phyloP scores from a whole-genome alignment of 2,888 invertebrate species.

The Bimastos eiseni region DNA sequence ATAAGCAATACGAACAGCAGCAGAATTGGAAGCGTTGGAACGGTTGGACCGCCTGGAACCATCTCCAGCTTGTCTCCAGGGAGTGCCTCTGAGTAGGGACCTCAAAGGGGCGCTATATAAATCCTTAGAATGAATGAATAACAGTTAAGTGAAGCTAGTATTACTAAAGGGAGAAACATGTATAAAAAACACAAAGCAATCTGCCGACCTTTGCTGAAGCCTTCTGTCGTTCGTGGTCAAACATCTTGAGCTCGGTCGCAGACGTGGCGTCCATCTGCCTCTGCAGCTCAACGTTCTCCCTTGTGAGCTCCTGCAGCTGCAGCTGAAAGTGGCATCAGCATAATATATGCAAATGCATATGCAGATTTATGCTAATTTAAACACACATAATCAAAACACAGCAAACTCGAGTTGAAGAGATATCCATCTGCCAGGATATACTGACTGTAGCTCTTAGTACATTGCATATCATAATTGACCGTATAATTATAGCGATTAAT shows the following conservation, averaged over 20 bases:
- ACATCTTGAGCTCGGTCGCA: background rate
- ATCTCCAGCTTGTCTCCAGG: too few relatives aligned
- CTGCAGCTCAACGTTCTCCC: slow-evolving; percentile 28
- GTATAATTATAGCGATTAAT: too few relatives aligned
- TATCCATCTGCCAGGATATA: too few relatives aligned
- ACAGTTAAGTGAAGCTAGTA: too few relatives aligned
- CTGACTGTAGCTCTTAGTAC: background rate
- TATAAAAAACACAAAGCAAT: background rate
- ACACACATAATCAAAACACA: background rate
- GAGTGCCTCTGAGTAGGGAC: too few relatives aligned
- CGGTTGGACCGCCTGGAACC: too few relatives aligned
- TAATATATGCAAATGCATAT: background rate
- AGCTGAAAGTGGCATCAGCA: background rate
- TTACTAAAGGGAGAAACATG: too few relatives aligned
- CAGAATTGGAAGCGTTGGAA: too few relatives aligned
- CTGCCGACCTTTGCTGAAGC: slow-evolving; percentile 1
- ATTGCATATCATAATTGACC: background rate
- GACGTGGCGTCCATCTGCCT: slow-evolving; percentile 16
- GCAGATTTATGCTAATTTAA: background rate
- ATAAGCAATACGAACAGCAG: too few relatives aligned
- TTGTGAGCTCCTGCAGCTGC: slow-evolving; percentile 25
- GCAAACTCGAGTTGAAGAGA: too few relatives aligned
- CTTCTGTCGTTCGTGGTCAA: background rate
- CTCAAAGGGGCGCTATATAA: too few relatives aligned
- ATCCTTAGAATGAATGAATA: too few relatives aligned